phyloP scores from a whole-genome alignment of 2,113 vertebrate genomes.

The Ceyx melanurus region DNA sequence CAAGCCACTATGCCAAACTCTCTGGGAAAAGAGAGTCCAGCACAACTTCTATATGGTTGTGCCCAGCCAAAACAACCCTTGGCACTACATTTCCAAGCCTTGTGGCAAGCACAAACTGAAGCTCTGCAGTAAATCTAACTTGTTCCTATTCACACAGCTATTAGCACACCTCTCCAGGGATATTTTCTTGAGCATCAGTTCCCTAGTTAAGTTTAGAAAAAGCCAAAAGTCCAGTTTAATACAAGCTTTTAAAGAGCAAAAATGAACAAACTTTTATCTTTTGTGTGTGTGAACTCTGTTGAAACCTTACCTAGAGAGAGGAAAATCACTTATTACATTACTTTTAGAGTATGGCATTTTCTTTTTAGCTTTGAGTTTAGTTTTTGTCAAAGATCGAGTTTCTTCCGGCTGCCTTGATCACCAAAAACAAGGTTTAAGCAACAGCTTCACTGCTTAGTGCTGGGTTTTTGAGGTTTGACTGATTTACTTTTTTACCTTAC shows the following conservation, averaged over 20 bases:
- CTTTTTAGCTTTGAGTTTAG: not conserved
- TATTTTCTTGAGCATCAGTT: not conserved
- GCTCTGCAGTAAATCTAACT: not conserved
- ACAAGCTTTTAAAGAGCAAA: not conserved
- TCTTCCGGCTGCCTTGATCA: not conserved
- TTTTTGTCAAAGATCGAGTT: not conserved
- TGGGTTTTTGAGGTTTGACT: not conserved
- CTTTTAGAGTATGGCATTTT: not conserved
- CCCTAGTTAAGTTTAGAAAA: not conserved
- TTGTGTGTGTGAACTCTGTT: not conserved
- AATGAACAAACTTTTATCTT: not conserved
- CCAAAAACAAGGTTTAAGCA: not conserved
- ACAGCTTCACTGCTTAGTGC: not conserved
- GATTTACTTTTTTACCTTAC: not conserved
- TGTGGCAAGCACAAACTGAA: not conserved
- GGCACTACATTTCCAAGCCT: not conserved
- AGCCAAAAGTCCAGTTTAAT: not conserved
- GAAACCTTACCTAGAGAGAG: not conserved
- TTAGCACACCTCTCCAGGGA: not conserved
- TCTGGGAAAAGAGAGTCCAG: not conserved
- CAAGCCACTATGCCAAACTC: not conserved
- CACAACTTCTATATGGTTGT: not conserved
- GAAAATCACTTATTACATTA: not conserved
- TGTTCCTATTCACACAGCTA: not conserved
- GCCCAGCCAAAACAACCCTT: not conserved